Conservation (phyloP, 2,113 vertebrate genomes). For the Actenoides hombroni region DNA sequence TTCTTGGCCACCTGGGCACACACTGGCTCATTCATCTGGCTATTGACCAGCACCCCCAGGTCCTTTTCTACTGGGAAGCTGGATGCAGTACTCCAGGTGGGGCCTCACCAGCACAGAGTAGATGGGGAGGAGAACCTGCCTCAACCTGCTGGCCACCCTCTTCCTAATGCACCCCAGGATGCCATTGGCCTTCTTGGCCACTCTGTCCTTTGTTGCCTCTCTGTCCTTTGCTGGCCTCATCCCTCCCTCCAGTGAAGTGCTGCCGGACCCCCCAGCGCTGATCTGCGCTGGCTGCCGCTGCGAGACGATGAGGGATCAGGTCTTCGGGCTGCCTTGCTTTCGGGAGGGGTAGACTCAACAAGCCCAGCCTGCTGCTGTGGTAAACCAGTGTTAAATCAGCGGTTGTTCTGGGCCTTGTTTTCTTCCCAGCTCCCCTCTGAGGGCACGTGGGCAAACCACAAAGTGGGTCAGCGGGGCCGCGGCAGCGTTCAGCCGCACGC, state of each 20-base stretch:
- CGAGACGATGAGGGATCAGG: not conserved
- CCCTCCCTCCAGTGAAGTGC: not conserved
- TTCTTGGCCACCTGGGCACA: too few species aligned
- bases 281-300: not conserved
- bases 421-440: not conserved
- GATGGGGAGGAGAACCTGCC: too few species aligned
- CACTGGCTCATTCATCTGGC: too few species aligned
- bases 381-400: not conserved
- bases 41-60: too few species aligned
- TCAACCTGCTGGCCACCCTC: too few species aligned
- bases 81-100: too few species aligned
- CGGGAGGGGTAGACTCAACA: not conserved
- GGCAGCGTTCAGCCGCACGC: not conserved
- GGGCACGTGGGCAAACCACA: not conserved
- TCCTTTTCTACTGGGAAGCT: too few species aligned
- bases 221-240: not conserved
- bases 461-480: not conserved
- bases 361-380: not conserved
- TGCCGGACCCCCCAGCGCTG: not conserved
- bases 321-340: not conserved
- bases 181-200: too few species aligned
- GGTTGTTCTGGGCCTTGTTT: not conserved
- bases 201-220: not conserved
- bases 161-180: too few species aligned
- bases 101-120: too few species aligned